Evolutionary conservation across 2,888 invertebrate species (phyloP).

Genomic region (Meliscaeva auricollis): DNA sequence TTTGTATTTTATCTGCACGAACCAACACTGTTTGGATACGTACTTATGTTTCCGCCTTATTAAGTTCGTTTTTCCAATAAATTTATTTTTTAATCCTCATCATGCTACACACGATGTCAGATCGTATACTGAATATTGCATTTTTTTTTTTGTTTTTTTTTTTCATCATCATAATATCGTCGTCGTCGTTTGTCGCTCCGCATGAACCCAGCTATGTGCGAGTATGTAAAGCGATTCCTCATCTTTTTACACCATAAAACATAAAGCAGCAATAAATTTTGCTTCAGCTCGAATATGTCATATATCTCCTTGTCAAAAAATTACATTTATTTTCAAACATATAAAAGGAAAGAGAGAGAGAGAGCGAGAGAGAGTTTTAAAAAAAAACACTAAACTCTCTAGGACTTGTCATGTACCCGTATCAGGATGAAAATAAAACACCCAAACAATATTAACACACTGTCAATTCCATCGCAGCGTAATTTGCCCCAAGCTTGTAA

Average conservation of each 20-base stretch:
- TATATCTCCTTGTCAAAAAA: constrained; percentile 55
- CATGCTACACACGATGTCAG: constrained; percentile 4
- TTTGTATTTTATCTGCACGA: constrained; percentile 30
- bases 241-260: constrained; percentile 43
- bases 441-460: constrained; percentile 60
- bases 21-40: background rate
- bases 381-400: background rate
- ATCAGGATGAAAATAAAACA: constrained; percentile 41
- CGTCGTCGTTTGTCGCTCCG: background rate
- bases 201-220: constrained; percentile 14
- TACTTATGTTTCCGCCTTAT: constrained; percentile 37
- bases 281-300: constrained; percentile 42
- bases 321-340: constrained; percentile 11
- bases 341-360: background rate
- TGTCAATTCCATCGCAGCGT: constrained; percentile 52
- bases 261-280: constrained; percentile 42
- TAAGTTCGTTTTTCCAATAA: constrained; percentile 35
- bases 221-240: constrained; percentile 22
- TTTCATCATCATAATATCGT: background rate
- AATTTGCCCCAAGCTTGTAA: constrained; percentile 52
- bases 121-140: constrained; percentile 39
- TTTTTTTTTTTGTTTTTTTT: too few relatives aligned
- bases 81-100: constrained; percentile 54
- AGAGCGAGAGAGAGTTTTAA: background rate
- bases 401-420: constrained; percentile 27